Evolutionary conservation across 1,140 invertebrate genomes (phyloP).

Genomic region (Heliothis subflexa): DNA sequence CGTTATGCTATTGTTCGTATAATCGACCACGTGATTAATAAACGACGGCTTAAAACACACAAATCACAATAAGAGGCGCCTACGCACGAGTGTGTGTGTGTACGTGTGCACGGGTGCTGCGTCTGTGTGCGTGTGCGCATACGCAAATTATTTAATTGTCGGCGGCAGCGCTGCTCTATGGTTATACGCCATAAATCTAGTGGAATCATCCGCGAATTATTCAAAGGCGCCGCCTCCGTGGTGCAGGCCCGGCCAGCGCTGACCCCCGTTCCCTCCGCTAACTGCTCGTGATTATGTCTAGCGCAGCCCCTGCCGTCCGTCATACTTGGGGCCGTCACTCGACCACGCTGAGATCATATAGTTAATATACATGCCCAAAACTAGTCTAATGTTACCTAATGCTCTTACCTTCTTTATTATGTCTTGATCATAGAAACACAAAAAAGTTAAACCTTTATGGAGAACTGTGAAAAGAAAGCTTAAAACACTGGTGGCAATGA

Average conservation of each 20-base stretch:
- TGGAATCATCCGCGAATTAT: slow-evolving; percentile 75
- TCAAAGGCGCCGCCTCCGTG: slow-evolving; percentile 73
- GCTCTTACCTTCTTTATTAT: no score
- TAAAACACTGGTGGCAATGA: no score
- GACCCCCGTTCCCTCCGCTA: not conserved
- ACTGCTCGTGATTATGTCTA: slow-evolving; percentile 3
- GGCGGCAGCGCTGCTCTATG: slow-evolving; percentile 68
- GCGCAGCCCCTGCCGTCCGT: not conserved
- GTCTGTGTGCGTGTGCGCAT: slow-evolving; percentile 51
- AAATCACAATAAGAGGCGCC: slow-evolving; percentile 53
- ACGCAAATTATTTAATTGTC: slow-evolving; percentile 84
- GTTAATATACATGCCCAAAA: no score
- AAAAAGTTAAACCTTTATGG: no score
- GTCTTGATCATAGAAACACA: no score
- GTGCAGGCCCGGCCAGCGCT: not conserved
- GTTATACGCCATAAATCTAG: slow-evolving; percentile 82
- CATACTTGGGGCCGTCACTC: no score
- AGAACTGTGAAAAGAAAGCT: no score
- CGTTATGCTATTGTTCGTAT: slow-evolving; percentile 38
- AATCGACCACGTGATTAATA: slow-evolving; percentile 57
- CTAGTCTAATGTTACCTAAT: no score
- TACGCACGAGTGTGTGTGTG: slow-evolving; percentile 47
- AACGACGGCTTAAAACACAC: slow-evolving; percentile 55
- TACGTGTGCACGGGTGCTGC: not conserved
- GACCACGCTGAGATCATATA: no score